Evolutionary conservation across 92 coral and sea anemone species (phyloP), one percentile per base, ranked within the genome.

Genomic region (Epizoanthus illoricatus): DNA sequence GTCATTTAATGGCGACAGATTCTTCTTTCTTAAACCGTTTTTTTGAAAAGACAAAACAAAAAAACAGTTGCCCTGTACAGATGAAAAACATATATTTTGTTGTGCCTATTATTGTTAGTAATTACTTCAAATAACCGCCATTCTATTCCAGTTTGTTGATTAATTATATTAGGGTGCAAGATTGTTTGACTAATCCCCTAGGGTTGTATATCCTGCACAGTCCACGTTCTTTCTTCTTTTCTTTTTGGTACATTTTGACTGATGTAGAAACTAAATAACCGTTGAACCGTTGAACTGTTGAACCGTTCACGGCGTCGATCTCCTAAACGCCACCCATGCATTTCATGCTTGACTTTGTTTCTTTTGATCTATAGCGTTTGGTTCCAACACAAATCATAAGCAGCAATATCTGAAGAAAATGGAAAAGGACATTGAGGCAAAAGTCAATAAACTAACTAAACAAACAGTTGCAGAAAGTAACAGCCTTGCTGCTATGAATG

Each of bases 371-470:
- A 52, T 57, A 89, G 92, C 90, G 3, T 78, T 83, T 36, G 83
- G 72, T 17, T 20, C 80, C 4, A 42, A 19, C 9, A 42, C 90
- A 28, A 56, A 60, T 2, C 68, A 81, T 8, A 83, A 79, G 54
- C 74, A 63, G 28, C 64, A 80, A 36, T 69, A 69, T 60, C 80
- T 93, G 43, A 81, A 88, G 62, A 89, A 65, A 43, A 76, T 93
- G 39, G 94, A 90, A 58, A 87, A 88, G 65, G 97, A 90, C 71
- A 90, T 93, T 67, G 94, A 93, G 58, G 84, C 84, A 19, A 90
- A 90, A 65, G 94, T 93, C 15, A 83, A 84, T 58, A 67, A 70
- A 2, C 81, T 92, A 33, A 87, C 94, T 4, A 78, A 78, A 21
- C 59, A 78, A 78, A 43, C 67, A 10, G 7, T 47, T 11, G 58